Conservation (phyloP, 2,113 vertebrate species). For the Platycercus adscitus region DNA sequence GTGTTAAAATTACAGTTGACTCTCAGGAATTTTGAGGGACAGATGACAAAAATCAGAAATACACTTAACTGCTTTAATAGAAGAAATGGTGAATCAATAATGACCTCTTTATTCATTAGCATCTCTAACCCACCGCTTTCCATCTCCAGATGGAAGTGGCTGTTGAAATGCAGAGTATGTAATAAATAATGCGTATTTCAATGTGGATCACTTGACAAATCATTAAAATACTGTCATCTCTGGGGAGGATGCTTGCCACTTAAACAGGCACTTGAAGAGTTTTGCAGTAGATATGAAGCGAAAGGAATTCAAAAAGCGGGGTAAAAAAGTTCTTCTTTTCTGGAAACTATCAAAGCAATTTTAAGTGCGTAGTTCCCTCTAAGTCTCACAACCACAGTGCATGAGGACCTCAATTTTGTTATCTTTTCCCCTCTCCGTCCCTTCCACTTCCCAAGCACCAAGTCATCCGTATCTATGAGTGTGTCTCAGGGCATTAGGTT, state of each 20-base stretch:
- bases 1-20: constrained; percentile 25
- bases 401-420: neutral
- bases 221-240: constrained; percentile 32
- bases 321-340: fast-evolving
- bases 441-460: fast-evolving
- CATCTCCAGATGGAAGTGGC: constrained; percentile 34
- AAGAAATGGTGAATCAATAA: constrained; percentile 31
- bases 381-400: neutral
- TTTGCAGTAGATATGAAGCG: neutral
- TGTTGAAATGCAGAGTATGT: constrained; percentile 45
- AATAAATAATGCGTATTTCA: constrained; percentile 51
- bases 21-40: neutral
- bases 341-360: neutral
- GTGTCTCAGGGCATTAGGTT: neutral
- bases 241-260: constrained; percentile 1
- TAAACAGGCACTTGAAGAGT: neutral
- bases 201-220: constrained; percentile 45
- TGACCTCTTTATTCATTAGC: constrained; percentile 47
- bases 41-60: constrained; percentile 30
- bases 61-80: constrained; percentile 17
- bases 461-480: neutral
- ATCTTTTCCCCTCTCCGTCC: neutral
- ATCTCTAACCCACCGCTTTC: neutral
- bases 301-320: neutral
- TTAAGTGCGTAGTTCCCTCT: neutral